Evolutionary conservation across 1,140 invertebrate species (phyloP).

Genomic region (Agraylea sexmaculata): DNA sequence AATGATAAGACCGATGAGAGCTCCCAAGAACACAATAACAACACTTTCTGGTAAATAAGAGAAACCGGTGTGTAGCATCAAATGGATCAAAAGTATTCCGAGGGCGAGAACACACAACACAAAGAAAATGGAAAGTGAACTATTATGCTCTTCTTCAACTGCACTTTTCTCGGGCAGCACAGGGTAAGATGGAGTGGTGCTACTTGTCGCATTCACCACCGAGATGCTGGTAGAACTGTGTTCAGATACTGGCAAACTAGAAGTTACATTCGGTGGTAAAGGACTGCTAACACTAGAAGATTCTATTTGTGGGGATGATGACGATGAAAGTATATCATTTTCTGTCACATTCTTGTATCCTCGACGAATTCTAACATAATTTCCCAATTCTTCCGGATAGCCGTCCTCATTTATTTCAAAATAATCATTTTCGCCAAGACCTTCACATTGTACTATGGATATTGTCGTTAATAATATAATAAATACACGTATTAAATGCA

Average conservation of each 20-base stretch:
- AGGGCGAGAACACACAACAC: conserved; percentile 84
- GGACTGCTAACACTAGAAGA: too few relatives aligned
- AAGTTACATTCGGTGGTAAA: too few relatives aligned
- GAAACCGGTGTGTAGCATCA: conserved; percentile 90
- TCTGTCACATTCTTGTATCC: too few relatives aligned
- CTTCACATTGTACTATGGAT: too few relatives aligned
- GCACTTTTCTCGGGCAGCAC: conserved; percentile 75
- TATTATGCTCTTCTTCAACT: conserved; percentile 90
- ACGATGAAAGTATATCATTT: too few relatives aligned
- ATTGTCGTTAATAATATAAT: too few relatives aligned
- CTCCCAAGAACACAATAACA: conserved; percentile 92
- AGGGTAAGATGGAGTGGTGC: conserved; percentile 48
- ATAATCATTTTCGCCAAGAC: too few relatives aligned
- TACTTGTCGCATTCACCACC: conserved; percentile 30
- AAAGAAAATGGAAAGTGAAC: conserved; percentile 94
- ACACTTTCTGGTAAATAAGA: conserved; percentile 95
- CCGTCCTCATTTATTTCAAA: too few relatives aligned
- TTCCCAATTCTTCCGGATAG: too few relatives aligned
- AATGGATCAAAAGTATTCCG: conserved; percentile 87
- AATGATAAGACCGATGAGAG: conserved; percentile 80
- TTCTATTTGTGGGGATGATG: too few relatives aligned
- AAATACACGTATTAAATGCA: too few relatives aligned
- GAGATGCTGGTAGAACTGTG: neutral
- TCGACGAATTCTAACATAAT: too few relatives aligned
- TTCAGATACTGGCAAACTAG: conserved; percentile 5